These are phyloP conservation scores for Scaptodrosophila lebanonensis DNA, from an alignment of 1,140 invertebrate genomes.

Conservation along the genomic window DNA sequence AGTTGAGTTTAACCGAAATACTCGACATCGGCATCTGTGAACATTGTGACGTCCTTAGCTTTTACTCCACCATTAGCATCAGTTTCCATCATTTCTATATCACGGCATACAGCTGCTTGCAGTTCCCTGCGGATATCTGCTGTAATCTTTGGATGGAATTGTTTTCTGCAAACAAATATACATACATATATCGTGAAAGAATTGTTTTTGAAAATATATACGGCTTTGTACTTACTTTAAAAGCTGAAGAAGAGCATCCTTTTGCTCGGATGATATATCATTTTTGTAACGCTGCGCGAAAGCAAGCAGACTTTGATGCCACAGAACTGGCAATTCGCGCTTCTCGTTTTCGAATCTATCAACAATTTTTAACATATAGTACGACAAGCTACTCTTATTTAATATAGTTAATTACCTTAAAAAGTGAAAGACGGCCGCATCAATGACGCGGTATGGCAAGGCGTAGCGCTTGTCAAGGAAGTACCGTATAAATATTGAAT, in stretches of 20 bases:
- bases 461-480: constrained; percentile 99
- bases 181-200: background rate
- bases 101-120: constrained; percentile 88
- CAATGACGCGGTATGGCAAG: constrained; percentile 95
- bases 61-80: constrained; percentile 43
- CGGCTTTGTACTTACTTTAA: constrained; percentile 78
- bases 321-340: constrained; percentile 93
- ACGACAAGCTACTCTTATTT: background rate
- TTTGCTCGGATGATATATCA: constrained; percentile 95
- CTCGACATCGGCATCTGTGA: constrained; percentile 67
- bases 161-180: constrained; percentile 78
- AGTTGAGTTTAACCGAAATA: constrained; percentile 45
- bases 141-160: constrained; percentile 90
- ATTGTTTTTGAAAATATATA: background rate
- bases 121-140: constrained; percentile 91
- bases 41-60: constrained; percentile 53
- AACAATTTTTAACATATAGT: constrained; percentile 5
- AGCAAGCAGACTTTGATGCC: constrained; percentile 96
- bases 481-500: constrained; percentile 95
- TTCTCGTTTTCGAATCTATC: constrained; percentile 89
- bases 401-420: constrained; percentile 78
- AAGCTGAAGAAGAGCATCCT: constrained; percentile 89
- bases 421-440: constrained; percentile 97
- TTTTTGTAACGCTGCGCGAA: constrained; percentile 97
- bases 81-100: constrained; percentile 81